These are phyloP conservation scores for Sinocyclocheilus rhinocerous DNA, from an alignment of 2,113 vertebrate genomes.

Conservation along the genomic window DNA sequence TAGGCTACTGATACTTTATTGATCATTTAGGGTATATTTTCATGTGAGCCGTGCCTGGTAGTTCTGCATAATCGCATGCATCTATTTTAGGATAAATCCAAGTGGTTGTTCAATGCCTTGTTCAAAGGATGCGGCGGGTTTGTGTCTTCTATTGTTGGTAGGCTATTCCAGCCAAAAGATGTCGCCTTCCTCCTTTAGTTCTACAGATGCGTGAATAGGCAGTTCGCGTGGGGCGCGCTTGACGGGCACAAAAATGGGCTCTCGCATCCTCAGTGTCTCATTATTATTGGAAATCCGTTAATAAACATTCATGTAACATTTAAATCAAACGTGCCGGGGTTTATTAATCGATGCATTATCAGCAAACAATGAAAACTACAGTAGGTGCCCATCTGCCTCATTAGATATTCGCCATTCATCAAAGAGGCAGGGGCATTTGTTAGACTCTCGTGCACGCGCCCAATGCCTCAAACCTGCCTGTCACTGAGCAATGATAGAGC, in stretches of 20 bases:
- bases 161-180: constrained; percentile 56
- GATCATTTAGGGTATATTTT: constrained; percentile 19
- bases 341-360: constrained; percentile 31
- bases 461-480: constrained; percentile 54
- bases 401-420: constrained; percentile 40
- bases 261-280: neutral
- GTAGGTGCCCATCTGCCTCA: constrained; percentile 34
- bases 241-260: neutral
- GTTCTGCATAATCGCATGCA: neutral
- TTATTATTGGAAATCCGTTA: constrained; percentile 34
- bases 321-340: constrained; percentile 10
- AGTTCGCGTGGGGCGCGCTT: constrained; percentile 8
- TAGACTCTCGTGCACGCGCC: too few relatives aligned
- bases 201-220: constrained; percentile 20
- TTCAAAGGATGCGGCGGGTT: constrained; percentile 3
- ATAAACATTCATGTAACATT: constrained; percentile 29
- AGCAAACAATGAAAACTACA: constrained; percentile 39
- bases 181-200: constrained; percentile 58
- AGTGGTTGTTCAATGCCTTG: constrained; percentile 2
- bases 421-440: constrained; percentile 27
- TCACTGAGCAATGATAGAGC: constrained; percentile 26
- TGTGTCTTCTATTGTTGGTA: constrained; percentile 29
- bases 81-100: neutral
- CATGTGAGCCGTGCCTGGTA: neutral
- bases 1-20: constrained; percentile 45